These are phyloP conservation scores for Pangasius mekongensis DNA, from an alignment of 2,797 vertebrate species.

Conservation along the genomic window DNA sequence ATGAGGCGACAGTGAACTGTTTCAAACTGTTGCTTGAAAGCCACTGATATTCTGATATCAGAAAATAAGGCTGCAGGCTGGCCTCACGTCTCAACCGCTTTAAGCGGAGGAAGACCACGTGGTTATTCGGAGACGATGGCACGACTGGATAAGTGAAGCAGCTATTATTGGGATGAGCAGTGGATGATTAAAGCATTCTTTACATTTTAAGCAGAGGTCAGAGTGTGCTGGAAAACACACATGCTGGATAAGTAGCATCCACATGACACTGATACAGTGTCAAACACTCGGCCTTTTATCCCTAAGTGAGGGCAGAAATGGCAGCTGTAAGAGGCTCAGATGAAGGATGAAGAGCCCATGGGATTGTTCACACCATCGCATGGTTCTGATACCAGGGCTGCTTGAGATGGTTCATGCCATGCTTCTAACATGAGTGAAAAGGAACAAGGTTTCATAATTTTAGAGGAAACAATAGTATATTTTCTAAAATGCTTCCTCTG, in stretches of 20 bases:
- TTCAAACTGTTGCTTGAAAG: not conserved
- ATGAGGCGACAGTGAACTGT: not conserved
- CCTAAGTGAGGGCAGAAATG: constrained; percentile 11
- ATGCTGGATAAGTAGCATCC: constrained; percentile 61
- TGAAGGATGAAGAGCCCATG: constrained; percentile 17
- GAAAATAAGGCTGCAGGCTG: not conserved
- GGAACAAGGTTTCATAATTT: not conserved
- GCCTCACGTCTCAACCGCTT: not conserved
- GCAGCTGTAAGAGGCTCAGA: constrained; percentile 40
- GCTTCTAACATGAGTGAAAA: not conserved
- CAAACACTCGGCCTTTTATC: constrained; percentile 69
- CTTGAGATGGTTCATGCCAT: not conserved
- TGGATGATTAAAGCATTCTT: constrained; percentile 74
- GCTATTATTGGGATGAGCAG: constrained; percentile 44
- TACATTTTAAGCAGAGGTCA: constrained; percentile 58
- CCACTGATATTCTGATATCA: not conserved
- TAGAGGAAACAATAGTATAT: not conserved
- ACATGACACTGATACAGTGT: constrained; percentile 70
- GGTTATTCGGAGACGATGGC: constrained; percentile 21
- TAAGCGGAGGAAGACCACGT: not conserved
- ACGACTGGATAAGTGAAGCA: constrained; percentile 44
- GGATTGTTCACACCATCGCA: constrained; percentile 6
- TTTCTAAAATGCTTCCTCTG: not conserved
- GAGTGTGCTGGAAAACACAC: constrained; percentile 63
- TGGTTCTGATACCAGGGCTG: not conserved